Percentiles rank a stretch among this genome's conserved stretches.
phyloP scores from a whole-genome alignment of 2,113 vertebrate genomes.

The Noctilio leporinus region DNA sequence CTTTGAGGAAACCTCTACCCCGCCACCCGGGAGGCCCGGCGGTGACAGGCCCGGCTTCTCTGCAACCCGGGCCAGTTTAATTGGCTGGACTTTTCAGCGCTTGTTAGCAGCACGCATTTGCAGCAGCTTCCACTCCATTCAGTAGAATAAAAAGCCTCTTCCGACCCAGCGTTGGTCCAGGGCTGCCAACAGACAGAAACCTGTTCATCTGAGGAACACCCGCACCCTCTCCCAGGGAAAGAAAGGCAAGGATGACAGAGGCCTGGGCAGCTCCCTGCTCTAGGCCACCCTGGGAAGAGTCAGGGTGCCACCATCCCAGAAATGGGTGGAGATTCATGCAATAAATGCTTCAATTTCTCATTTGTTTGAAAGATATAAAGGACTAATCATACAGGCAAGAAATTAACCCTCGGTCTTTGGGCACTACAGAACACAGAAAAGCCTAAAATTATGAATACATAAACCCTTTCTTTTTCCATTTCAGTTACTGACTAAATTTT shows the following conservation, averaged over 20 bases:
- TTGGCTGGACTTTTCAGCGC: conserved; percentile 68
- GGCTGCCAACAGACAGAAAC: conserved; percentile 39
- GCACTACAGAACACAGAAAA: conserved; percentile 32
- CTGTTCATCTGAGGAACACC: conserved; percentile 53
- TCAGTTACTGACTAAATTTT: background rate
- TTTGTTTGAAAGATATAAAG: conserved; percentile 8
- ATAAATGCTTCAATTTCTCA: background rate
- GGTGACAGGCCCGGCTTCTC: conserved; percentile 58
- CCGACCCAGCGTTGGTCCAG: conserved; percentile 55
- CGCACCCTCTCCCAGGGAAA: conserved; percentile 71
- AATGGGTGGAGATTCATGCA: background rate
- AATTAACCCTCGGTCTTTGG: background rate
- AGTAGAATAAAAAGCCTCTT: conserved; percentile 55
- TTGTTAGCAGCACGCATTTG: conserved; percentile 51
- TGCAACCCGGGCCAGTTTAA: conserved; percentile 61
- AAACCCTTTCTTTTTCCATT: conserved; percentile 12
- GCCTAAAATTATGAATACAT: background rate
- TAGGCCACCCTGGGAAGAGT: conserved; percentile 4
- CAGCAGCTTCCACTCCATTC: conserved; percentile 46
- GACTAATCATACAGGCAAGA: background rate
- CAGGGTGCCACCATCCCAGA: background rate
- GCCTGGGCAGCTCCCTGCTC: background rate
- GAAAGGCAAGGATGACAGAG: conserved; percentile 62
- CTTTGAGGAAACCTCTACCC: conserved; percentile 27
- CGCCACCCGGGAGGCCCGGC: conserved; percentile 26